A percentile compares a stretch with the other conserved stretches of the same genome.
These are phyloP conservation scores for Troides oblongomaculatus DNA, from an alignment of 2,888 invertebrate species.

Conservation along the genomic window DNA sequence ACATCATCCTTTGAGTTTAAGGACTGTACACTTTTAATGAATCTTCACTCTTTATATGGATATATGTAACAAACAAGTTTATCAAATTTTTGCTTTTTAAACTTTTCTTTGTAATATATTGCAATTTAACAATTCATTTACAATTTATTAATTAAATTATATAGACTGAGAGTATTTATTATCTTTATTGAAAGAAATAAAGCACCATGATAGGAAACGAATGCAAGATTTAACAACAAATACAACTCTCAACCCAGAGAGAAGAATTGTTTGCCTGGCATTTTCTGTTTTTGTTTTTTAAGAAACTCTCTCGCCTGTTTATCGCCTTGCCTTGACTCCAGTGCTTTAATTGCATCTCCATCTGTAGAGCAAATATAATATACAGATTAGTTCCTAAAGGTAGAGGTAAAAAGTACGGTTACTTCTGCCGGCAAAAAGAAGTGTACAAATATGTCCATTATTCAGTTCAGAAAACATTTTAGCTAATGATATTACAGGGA, in stretches of 20 bases:
- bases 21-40: background rate
- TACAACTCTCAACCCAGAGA: slow-evolving; percentile 57
- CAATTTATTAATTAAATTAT: background rate
- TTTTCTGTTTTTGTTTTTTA: slow-evolving; percentile 86
- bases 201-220: slow-evolving; percentile 23
- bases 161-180: background rate
- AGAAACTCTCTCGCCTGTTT: slow-evolving; percentile 93
- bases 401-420: too few species aligned
- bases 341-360: slow-evolving; percentile 86
- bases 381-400: background rate
- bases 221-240: slow-evolving; percentile 7
- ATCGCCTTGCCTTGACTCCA: slow-evolving; percentile 92
- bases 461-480: too few species aligned
- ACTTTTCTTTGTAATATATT: background rate
- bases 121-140: background rate
- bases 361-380: slow-evolving; percentile 63
- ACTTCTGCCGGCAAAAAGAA: too few species aligned
- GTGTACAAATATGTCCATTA: too few species aligned
- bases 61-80: background rate
- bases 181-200: background rate
- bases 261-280: slow-evolving; percentile 69
- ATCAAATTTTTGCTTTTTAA: background rate
- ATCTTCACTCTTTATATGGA: background rate
- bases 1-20: background rate
- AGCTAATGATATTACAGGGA: too few species aligned